Evolutionary conservation across 2,113 vertebrate genomes (phyloP).

Genomic region (Acrocephalus kingi): DNA sequence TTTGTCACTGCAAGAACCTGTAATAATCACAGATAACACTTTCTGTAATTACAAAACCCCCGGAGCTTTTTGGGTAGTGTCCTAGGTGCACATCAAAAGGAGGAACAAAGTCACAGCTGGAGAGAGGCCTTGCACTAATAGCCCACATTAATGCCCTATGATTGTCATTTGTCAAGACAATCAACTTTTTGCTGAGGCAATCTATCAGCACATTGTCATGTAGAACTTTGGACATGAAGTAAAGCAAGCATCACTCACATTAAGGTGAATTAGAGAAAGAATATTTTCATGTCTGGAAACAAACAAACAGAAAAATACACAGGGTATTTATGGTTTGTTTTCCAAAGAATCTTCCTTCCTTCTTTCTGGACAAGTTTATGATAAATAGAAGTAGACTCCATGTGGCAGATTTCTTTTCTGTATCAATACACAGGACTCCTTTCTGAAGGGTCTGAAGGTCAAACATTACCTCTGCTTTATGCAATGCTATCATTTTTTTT

Average conservation of each 20-base stretch:
- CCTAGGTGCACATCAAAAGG: background rate
- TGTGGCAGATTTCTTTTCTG: background rate
- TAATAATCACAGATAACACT: background rate
- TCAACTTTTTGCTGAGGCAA: background rate
- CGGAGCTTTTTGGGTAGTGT: background rate
- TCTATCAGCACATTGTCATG: background rate
- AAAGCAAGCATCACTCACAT: background rate
- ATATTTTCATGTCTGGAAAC: background rate
- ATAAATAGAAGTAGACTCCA: background rate
- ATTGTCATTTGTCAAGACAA: background rate
- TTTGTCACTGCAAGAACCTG: background rate
- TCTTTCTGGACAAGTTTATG: background rate
- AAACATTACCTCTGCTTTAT: background rate
- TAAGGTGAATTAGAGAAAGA: background rate
- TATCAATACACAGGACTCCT: background rate
- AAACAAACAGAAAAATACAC: background rate
- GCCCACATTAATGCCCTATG: background rate
- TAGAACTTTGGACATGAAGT: background rate
- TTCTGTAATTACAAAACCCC: background rate
- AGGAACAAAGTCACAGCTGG: background rate
- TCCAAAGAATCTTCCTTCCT: background rate
- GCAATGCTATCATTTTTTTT: background rate
- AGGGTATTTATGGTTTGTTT: background rate
- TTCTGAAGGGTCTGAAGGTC: background rate
- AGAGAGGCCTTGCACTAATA: background rate